Evolutionary conservation across 2,113 vertebrate species (phyloP), one percentile per base, ranked within the genome.

Genomic region (Laticauda colubrina): DNA sequence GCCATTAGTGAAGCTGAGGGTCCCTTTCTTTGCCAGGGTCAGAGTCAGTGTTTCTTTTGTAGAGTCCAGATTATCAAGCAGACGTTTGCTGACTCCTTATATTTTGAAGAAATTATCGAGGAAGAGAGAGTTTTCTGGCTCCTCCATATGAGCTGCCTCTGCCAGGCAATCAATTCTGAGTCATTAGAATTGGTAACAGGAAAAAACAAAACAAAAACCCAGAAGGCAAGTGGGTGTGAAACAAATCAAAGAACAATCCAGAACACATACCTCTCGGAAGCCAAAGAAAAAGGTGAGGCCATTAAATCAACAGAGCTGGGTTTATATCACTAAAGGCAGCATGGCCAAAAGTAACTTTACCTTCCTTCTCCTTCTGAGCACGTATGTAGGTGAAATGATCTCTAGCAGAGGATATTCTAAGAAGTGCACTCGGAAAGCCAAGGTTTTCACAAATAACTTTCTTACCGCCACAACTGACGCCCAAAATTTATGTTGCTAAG

Each of bases 231-330:
- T 93, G 56, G 43, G 75, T 57, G 88, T 53, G 29, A 24, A 59
- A 24, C 29, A 21, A 20, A 4, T 24, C 29, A 53, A 85, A 48
- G 88, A 45, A 90, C 39, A 0, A 53, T 56, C 81, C n/a, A 59
- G 54, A 81, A 34, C 6, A 26, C 21, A 21, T 92, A 59, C 88
- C 45, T 92, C 89, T 26, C 54, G 18, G 92, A 51, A 61, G 3
- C 51, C 55, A 15, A 43, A 87, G 53, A 87, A 85, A 64, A 54
- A 86, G 88, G 92, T 54, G 92, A 87, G 81, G 56, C 92, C 21
- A 21, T 18, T 90, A 56, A 90, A 56, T 90, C 81, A 93, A 85
- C 75, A 61, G 29, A 59, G 29, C 12, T 61, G 14, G 89, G 75
- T 7, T 43, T 29, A 56, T 21, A 88, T 88, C 14, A 54, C 45